phyloP scores from a whole-genome alignment of 2,797 vertebrate genomes.

The Philypnodon macrostomus region DNA sequence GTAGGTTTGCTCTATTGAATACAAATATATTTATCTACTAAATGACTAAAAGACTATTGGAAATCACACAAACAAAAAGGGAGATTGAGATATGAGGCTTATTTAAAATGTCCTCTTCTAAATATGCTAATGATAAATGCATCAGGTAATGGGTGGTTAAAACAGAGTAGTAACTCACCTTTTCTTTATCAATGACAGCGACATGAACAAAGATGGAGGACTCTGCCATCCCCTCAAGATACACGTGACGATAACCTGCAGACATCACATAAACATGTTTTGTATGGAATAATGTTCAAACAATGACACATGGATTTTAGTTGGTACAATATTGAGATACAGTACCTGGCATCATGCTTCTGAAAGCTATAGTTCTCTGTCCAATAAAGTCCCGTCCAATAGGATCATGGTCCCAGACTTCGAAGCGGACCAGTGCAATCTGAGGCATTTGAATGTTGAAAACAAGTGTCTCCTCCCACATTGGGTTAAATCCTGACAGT shows the following conservation, averaged over 20 bases:
- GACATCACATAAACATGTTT: background rate
- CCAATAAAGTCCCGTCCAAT: slow-evolving; percentile 95
- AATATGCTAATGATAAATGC: too few species aligned
- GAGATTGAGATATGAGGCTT: too few species aligned
- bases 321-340: background rate
- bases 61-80: too few species aligned
- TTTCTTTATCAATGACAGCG: slow-evolving; percentile 85
- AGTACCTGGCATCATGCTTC: slow-evolving; percentile 94
- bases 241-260: slow-evolving; percentile 92
- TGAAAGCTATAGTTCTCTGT: slow-evolving; percentile 91
- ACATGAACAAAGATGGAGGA: slow-evolving; percentile 96
- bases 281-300: background rate
- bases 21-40: slow-evolving; percentile 20
- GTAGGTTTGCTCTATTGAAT: slow-evolving; percentile 66
- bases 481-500: slow-evolving; percentile 89
- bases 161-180: slow-evolving; percentile 84
- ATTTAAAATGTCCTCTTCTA: too few species aligned
- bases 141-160: too few species aligned
- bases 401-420: slow-evolving; percentile 95
- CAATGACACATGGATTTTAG: background rate
- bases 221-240: slow-evolving; percentile 94
- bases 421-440: slow-evolving; percentile 89
- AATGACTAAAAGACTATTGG: too few species aligned
- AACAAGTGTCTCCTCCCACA: slow-evolving; percentile 96
- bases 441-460: slow-evolving; percentile 92